These are phyloP conservation scores for Strigamia maritima DNA, from an alignment of 2,888 invertebrate genomes.

Conservation along the genomic window DNA sequence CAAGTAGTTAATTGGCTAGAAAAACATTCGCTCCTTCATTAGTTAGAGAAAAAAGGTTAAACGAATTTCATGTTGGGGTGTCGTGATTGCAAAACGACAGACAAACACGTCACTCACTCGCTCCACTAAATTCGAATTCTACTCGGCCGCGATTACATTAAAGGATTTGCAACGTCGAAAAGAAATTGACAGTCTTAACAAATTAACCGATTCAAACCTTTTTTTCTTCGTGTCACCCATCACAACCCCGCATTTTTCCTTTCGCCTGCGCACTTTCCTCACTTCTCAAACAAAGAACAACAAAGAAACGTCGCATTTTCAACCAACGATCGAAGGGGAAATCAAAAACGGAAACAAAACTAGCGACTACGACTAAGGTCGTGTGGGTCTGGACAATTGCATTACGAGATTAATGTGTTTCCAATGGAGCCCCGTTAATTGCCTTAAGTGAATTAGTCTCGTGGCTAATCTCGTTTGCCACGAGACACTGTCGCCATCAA, in stretches of 20 bases:
- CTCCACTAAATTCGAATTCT: slow-evolving; percentile 2
- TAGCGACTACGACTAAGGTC: background rate
- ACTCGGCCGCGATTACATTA: background rate
- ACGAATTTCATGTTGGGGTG: background rate
- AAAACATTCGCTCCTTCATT: background rate
- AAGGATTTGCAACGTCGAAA: slow-evolving; percentile 9
- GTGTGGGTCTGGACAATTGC: slow-evolving; percentile 12
- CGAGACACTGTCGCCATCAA: slow-evolving; percentile 23
- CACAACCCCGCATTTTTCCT: background rate
- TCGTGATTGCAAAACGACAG: slow-evolving; percentile 22
- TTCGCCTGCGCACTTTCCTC: background rate
- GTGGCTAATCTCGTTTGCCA: slow-evolving; percentile 23
- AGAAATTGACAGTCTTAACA: slow-evolving; percentile 3
- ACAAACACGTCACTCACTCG: slow-evolving; percentile 2
- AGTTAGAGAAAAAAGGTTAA: background rate
- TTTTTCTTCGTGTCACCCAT: background rate
- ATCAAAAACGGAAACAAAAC: background rate
- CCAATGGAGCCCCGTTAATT: slow-evolving; percentile 23
- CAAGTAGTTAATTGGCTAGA: background rate
- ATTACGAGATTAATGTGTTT: slow-evolving; percentile 19
- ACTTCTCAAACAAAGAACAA: background rate
- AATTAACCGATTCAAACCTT: background rate
- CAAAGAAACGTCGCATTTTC: background rate
- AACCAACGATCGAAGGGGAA: background rate
- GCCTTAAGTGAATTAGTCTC: slow-evolving; percentile 23